Conservation (phyloP, 2,888 invertebrate species). For the Idaea dimidiata region DNA sequence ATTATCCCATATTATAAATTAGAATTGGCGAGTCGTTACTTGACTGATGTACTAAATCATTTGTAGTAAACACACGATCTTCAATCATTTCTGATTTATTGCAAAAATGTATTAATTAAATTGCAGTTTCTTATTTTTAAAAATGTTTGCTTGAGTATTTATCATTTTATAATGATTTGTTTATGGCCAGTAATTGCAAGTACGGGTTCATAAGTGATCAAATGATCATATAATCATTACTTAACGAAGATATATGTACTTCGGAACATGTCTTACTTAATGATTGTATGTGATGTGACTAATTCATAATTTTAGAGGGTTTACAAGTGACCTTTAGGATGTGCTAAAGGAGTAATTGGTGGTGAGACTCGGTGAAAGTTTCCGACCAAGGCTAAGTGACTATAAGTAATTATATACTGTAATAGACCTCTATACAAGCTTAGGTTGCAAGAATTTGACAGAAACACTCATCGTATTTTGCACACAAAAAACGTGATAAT, state of each 20-base stretch:
- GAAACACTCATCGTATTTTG: no score
- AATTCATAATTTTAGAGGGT: no score
- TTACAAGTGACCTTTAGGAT: no score
- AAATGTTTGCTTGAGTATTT: background rate
- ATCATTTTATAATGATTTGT: background rate
- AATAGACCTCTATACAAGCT: no score
- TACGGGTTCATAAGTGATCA: background rate
- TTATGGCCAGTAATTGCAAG: slow-evolving; percentile 4
- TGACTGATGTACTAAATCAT: slow-evolving; percentile 24
- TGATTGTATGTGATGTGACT: no score
- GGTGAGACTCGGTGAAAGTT: no score
- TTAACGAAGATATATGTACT: background rate
- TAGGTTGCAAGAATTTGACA: no score
- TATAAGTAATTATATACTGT: no score
- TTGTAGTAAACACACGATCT: slow-evolving; percentile 20
- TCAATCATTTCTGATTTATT: slow-evolving; percentile 25
- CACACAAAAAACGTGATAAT: no score
- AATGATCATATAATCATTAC: background rate
- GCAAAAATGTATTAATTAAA: background rate
- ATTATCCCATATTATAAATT: background rate
- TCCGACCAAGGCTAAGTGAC: no score
- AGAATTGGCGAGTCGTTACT: background rate
- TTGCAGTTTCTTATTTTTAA: background rate
- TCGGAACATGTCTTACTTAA: background rate
- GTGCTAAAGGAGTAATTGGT: no score